phyloP scores from a whole-genome alignment of 2,797 vertebrate genomes.

The Tapera naevia region DNA sequence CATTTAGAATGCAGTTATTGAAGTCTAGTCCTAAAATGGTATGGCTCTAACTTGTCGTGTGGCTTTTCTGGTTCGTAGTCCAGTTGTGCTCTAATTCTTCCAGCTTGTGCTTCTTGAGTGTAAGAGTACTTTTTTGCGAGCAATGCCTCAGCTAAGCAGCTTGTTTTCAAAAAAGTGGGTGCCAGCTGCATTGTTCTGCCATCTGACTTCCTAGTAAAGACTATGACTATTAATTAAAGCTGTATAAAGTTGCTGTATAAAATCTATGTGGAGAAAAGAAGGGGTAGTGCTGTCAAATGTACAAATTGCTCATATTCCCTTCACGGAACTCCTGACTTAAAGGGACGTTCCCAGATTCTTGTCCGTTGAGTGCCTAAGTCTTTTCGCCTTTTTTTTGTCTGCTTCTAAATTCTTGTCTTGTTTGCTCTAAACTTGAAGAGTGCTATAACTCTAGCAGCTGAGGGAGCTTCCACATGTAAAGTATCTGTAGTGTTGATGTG shows the following conservation, averaged over 20 bases:
- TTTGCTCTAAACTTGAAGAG: neutral
- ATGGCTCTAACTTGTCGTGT: neutral
- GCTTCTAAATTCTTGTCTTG: neutral
- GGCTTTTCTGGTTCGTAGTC: neutral
- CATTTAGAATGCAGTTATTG: neutral
- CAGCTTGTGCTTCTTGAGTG: neutral
- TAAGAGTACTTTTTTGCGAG: neutral
- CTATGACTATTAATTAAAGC: neutral
- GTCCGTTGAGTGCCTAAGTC: neutral
- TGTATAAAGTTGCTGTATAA: neutral
- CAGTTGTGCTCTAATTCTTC: neutral
- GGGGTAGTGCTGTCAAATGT: neutral
- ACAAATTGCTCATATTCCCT: neutral
- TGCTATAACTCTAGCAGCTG: neutral
- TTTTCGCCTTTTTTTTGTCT: neutral
- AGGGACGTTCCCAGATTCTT: neutral
- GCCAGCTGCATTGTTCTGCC: neutral
- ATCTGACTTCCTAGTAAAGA: neutral
- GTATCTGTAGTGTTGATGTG: neutral
- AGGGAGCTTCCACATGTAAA: neutral
- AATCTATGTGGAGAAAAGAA: neutral
- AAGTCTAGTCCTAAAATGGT: conserved; percentile 16
- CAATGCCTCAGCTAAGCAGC: neutral
- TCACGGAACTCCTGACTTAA: neutral
- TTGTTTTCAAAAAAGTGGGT: neutral